Percentiles rank a stretch among this genome's conserved stretches.
phyloP scores from a whole-genome alignment of 2,797 vertebrate genomes.

The Lycodopsis pacificus region DNA sequence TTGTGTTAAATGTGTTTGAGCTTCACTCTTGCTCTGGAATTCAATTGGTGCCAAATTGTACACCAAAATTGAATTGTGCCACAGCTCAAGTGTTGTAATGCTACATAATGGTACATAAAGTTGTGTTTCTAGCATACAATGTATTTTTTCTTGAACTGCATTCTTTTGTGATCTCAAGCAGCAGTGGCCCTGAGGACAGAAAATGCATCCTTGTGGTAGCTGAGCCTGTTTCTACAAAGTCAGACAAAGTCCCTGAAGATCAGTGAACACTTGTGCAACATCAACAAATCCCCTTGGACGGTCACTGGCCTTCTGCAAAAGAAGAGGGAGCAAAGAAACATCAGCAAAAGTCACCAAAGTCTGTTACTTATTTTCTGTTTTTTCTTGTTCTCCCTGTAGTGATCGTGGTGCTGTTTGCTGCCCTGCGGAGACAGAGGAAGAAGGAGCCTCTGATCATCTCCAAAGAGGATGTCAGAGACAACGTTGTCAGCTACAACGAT shows the following conservation, averaged over 20 bases:
- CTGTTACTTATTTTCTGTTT: constrained; percentile 32
- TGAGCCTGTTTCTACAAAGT: constrained; percentile 65
- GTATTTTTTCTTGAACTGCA: constrained; percentile 28
- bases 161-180: constrained; percentile 46
- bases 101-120: constrained; percentile 1
- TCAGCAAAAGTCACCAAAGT: constrained; percentile 50
- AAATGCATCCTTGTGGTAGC: constrained; percentile 53
- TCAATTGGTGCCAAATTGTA: no score
- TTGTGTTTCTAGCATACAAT: neutral
- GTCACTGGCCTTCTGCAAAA: constrained; percentile 50
- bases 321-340: constrained; percentile 49
- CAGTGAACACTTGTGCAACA: constrained; percentile 58
- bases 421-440: constrained; percentile 91
- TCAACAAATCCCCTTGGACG: constrained; percentile 56
- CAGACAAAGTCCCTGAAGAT: constrained; percentile 65
- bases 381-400: constrained; percentile 77
- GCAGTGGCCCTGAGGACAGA: constrained; percentile 41
- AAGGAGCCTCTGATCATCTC: constrained; percentile 97
- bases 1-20: no score
- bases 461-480: constrained; percentile 96
- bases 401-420: constrained; percentile 93
- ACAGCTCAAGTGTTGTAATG: neutral
- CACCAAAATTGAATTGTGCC: no score
- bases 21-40: no score
- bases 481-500: constrained; percentile 96